Evolutionary conservation across 1,140 invertebrate genomes (phyloP), one percentile per base, ranked within the genome.

Genomic region (Sinella curviseta): DNA sequence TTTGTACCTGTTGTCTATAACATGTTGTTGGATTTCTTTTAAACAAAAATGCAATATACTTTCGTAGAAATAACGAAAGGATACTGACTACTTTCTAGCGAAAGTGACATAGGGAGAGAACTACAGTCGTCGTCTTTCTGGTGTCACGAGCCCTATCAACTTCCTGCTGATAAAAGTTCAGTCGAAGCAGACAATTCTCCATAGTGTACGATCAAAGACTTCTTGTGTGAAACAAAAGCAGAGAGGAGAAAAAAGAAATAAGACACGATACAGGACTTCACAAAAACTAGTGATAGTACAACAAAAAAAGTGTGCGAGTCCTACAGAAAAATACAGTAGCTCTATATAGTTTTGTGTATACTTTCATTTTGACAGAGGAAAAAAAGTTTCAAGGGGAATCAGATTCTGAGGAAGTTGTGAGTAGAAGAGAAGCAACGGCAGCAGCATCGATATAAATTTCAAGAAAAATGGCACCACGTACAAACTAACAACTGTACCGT

Each of bases 331-430:
- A n/a, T n/a, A n/a, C n/a, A n/a, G n/a, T n/a, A n/a, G n/a, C n/a
- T n/a, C n/a, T n/a, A n/a, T n/a, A 48, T 48, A 48, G 39, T 48
- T 65, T 65, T 48, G 39, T 48, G 39, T 48, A 48, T 48, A 20
- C 20, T 48, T 48, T 48, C 39, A 65, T 65, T 65, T 65, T 12
- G 57, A 65, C 16, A 26, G 65, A n/a, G n/a, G n/a, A n/a, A n/a
- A n/a, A 31, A 70, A 70, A 70, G 2, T 70, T 70, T 70, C 65
- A 70, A 70, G 28, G 31, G 31, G 65, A 70, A 70, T 70, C 65
- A 30, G 65, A 70, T 48, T 48, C 39, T n/a, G n/a, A n/a, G n/a
- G n/a, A 48, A 48, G 39, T 20, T 48, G 8, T 8, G 8, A 48
- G 8, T 12, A 48, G 39, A 12, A 48, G 39, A 48, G 20, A 48